Conservation (phyloP, 2,888 invertebrate genomes). For the Oscheius sp. region DNA sequence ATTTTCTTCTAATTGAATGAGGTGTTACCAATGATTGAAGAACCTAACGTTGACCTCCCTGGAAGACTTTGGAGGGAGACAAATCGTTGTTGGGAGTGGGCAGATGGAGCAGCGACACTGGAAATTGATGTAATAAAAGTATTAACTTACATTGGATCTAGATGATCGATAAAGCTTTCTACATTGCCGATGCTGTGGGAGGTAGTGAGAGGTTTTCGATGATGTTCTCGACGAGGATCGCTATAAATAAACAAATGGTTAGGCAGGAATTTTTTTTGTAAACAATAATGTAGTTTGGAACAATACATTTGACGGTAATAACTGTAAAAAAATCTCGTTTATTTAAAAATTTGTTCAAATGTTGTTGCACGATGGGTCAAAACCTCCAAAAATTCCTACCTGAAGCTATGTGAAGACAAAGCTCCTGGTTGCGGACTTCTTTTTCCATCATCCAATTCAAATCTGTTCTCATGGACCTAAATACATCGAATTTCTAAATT, state of each 20-base stretch:
- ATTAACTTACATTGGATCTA: slow-evolving; percentile 39
- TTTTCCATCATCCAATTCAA: slow-evolving; percentile 22
- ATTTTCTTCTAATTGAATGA: not conserved
- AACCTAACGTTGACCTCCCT: slow-evolving; percentile 32
- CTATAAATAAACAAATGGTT: too few relatives aligned
- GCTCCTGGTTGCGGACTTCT: slow-evolving; percentile 32
- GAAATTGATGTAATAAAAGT: not conserved
- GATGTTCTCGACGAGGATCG: slow-evolving; percentile 42
- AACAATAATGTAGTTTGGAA: too few relatives aligned
- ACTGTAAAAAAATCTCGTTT: too few relatives aligned
- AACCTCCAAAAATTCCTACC: too few relatives aligned
- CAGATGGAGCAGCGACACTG: too few relatives aligned
- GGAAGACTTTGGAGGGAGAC: slow-evolving; percentile 43
- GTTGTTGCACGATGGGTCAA: too few relatives aligned
- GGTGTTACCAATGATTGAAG: slow-evolving; percentile 37
- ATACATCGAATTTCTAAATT: not conserved
- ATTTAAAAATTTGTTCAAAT: too few relatives aligned
- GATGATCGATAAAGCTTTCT: slow-evolving; percentile 45
- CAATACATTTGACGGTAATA: too few relatives aligned
- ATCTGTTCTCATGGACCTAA: slow-evolving; percentile 18
- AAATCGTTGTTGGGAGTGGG: slow-evolving; percentile 30
- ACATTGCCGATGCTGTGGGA: slow-evolving; percentile 64
- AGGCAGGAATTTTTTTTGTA: too few relatives aligned
- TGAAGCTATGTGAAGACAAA: slow-evolving; percentile 34
- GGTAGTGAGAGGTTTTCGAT: slow-evolving; percentile 42